A percentile compares a stretch with the other conserved stretches of the same genome.
Evolutionary conservation across 2,888 invertebrate genomes (phyloP).

Genomic region (Drosophila kokeensis): DNA sequence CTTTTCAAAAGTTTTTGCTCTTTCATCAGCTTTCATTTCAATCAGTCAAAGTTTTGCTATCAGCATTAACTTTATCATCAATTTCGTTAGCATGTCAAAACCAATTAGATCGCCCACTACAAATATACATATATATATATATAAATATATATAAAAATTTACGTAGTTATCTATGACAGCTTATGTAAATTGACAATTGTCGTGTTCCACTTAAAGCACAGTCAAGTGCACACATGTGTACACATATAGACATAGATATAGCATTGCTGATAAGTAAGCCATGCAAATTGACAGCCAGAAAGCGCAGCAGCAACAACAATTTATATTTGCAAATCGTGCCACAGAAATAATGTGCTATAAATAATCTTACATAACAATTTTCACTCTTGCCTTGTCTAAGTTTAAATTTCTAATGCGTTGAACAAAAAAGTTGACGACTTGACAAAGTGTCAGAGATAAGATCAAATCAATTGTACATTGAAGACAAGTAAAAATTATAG

Average conservation of each 20-base stretch:
- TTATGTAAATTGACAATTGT: conserved; percentile 72
- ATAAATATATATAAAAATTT: not conserved
- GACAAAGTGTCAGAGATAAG: conserved; percentile 40
- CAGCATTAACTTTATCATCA: conserved; percentile 17
- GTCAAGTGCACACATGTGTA: conserved; percentile 43
- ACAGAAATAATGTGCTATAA: conserved; percentile 17
- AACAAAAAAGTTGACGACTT: conserved; percentile 10
- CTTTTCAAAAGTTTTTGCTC: not conserved
- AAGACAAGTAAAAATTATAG: too few species aligned
- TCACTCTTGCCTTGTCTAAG: conserved; percentile 10
- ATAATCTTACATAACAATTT: conserved; percentile 1
- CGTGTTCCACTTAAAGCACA: conserved; percentile 65
- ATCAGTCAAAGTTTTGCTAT: not conserved
- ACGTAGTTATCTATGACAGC: conserved; percentile 13
- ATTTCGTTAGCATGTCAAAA: not conserved
- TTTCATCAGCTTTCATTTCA: not conserved
- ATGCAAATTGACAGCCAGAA: conserved; percentile 49
- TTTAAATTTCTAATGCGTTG: conserved; percentile 4
- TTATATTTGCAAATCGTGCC: conserved; percentile 42
- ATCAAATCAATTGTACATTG: not conserved
- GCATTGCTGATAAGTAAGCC: conserved; percentile 54
- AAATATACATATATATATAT: not conserved
- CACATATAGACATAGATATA: not conserved
- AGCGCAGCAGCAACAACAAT: conserved; percentile 34
- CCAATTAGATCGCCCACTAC: not conserved